A percentile compares a stretch with the other conserved stretches of the same genome.
Evolutionary conservation across 2,113 vertebrate genomes (phyloP).

Genomic region (Hylia prasina): DNA sequence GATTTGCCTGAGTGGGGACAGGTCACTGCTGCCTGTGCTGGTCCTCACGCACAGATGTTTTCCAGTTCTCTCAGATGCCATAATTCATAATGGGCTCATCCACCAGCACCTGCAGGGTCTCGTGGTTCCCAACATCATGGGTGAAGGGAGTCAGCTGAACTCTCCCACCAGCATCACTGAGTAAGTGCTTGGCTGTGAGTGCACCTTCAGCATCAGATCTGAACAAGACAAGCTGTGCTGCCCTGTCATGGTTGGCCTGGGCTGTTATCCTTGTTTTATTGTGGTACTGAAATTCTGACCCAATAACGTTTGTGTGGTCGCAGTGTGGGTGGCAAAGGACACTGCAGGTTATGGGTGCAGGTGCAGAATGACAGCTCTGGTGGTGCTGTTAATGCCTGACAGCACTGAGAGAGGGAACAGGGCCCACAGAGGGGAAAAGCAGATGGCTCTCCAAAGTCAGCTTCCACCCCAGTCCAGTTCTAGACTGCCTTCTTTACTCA

Average conservation of each 20-base stretch:
- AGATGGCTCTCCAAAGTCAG: rapidly evolving
- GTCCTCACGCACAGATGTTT: not conserved
- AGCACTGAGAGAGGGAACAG: not conserved
- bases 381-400: not conserved
- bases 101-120: constrained; percentile 17
- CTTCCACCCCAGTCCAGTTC: not conserved
- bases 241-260: rapidly evolving
- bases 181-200: not conserved
- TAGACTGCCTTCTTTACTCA: not conserved
- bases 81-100: not conserved
- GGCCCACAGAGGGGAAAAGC: not conserved
- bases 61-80: constrained; percentile 6
- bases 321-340: not conserved
- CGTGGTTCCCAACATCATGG: constrained; percentile 8
- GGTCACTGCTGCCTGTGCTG: rapidly evolving
- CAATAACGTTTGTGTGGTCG: rapidly evolving
- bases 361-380: not conserved
- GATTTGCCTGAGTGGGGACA: not conserved
- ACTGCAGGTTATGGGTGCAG: not conserved
- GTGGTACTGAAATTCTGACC: not conserved
- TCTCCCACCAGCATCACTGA: constrained; percentile 19
- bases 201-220: not conserved
- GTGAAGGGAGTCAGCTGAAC: not conserved
- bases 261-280: rapidly evolving
- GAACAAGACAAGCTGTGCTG: not conserved